Conservation (phyloP, 1,140 invertebrate genomes). For the Saxidomus purpurata region DNA sequence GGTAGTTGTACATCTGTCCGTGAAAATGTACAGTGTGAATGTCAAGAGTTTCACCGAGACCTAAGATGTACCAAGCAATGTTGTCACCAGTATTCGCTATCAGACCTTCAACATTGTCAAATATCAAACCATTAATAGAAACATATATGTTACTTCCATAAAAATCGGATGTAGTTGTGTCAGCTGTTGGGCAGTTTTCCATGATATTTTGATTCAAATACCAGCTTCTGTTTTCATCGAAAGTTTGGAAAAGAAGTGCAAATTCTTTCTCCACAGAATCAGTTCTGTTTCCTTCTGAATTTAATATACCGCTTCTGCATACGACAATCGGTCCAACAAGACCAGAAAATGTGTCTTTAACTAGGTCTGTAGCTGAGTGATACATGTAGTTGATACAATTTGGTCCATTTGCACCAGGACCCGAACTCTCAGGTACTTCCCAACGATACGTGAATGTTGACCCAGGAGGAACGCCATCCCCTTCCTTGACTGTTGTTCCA, state of each 20-base stretch:
- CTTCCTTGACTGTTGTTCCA: not conserved
- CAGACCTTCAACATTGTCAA: slow-evolving; percentile 77
- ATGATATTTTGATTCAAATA: slow-evolving; percentile 78
- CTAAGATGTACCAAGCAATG: slow-evolving; percentile 81
- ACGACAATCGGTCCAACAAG: slow-evolving; percentile 80
- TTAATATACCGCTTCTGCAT: slow-evolving; percentile 73
- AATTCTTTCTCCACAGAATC: slow-evolving; percentile 78
- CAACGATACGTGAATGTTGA: slow-evolving; percentile 74
- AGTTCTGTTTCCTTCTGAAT: slow-evolving; percentile 44
- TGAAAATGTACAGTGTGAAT: slow-evolving; percentile 84
- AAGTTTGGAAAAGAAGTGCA: slow-evolving; percentile 77
- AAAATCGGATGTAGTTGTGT: slow-evolving; percentile 63
- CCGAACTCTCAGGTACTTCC: slow-evolving; percentile 75
- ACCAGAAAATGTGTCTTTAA: slow-evolving; percentile 78
- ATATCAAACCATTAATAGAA: slow-evolving; percentile 80
- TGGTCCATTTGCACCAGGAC: slow-evolving; percentile 76
- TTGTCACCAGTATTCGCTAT: slow-evolving; percentile 73
- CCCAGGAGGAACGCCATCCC: slow-evolving; percentile 58
- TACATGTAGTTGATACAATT: slow-evolving; percentile 81
- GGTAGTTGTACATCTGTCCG: slow-evolving; percentile 79
- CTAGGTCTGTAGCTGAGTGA: slow-evolving; percentile 80
- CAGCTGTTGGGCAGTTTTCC: slow-evolving; percentile 72
- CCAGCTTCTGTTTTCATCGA: slow-evolving; percentile 83
- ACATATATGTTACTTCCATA: slow-evolving; percentile 78
- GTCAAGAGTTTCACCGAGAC: slow-evolving; percentile 78